Evolutionary conservation across 2,113 vertebrate species (phyloP), one percentile per base, ranked within the genome.

Genomic region (Delphinus delphis): DNA sequence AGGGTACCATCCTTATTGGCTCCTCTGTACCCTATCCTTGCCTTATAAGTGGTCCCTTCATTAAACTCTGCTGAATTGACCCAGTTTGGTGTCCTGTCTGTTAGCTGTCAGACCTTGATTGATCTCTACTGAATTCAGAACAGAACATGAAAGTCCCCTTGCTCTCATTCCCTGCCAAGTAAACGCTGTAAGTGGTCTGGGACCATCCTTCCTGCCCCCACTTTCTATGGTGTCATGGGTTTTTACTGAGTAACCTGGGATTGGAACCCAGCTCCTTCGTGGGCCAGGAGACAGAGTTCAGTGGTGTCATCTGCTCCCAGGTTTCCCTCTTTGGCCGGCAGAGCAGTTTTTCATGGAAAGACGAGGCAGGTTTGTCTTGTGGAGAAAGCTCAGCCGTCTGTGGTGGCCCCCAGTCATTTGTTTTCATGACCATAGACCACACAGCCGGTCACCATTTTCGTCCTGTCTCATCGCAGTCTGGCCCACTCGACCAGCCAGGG

Each of bases 171-270:
- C 8, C n/a, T 76, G 70, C 5, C 63, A 5, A 3, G 55, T 44
- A 31, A 25, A 38, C 11, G 0, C 60, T 14, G 17, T 0, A 0
- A 14, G 26, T n/a, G 15, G 13, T 26, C 7, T 2, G 6, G 21
- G 8, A 5, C 31, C 20, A 0, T 9, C 84, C n/a, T 63, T 53
- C 93, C 53, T 7, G 1, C 20, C 28, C 18, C 18, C 21, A 6
- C 65, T 77, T 21, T 53, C 94, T 13, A 0, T 25, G 50, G 60
- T 18, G 41, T 26, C 47, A 17, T 55, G 1, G 21, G 68, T 82
- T 33, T 68, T 25, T 31, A 6, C 86, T 31, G 83, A 71, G 38
- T 53, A 7, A 11, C 41, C 2, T 55, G 10, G 60, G 60, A 2
- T 47, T 13, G 60, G 79, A 77, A 2, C 41, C 53, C 4, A 17